These are phyloP conservation scores for Chrysochloris asiatica DNA, from an alignment of 2,113 vertebrate genomes.

Conservation along the genomic window DNA sequence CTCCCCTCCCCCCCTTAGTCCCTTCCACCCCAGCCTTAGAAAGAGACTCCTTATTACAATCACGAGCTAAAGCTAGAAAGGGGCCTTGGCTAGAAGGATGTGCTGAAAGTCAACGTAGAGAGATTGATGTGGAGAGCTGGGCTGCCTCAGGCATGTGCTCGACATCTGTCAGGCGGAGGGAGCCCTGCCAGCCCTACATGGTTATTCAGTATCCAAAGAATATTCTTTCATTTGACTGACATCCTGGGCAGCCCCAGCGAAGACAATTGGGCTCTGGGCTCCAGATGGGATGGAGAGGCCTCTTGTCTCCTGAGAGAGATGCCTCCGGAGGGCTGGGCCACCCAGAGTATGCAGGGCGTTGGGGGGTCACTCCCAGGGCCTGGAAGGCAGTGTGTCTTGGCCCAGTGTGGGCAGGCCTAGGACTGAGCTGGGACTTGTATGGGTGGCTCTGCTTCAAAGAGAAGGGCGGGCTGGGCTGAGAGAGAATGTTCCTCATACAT, in stretches of 20 bases:
- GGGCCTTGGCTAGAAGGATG: conserved; percentile 68
- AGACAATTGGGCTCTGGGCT: conserved; percentile 79
- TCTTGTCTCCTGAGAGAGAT: conserved; percentile 69
- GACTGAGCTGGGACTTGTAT: conserved; percentile 67
- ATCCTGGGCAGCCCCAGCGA: conserved; percentile 77
- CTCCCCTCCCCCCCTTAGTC: background rate
- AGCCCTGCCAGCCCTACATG: conserved; percentile 77
- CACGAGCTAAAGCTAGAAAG: conserved; percentile 38
- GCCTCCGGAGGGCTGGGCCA: conserved; percentile 81
- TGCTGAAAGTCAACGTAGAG: conserved; percentile 80
- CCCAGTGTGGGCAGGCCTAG: conserved; percentile 68
- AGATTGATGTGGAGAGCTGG: conserved; percentile 76
- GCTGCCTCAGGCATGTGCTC: conserved; percentile 79
- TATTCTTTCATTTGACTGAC: conserved; percentile 83
- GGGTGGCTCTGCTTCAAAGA: conserved; percentile 73
- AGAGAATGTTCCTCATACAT: conserved; percentile 67
- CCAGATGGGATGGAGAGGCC: conserved; percentile 79
- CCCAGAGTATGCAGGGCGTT: conserved; percentile 66
- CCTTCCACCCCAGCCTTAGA: background rate
- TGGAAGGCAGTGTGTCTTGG: conserved; percentile 72
- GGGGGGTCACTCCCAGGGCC: conserved; percentile 44
- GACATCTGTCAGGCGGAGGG: conserved; percentile 80
- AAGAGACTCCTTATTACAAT: conserved; percentile 31
- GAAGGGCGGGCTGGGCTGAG: conserved; percentile 56
- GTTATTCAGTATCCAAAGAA: conserved; percentile 80